Conservation (phyloP, 1,140 invertebrate genomes). For the Venustaconcha ellipsiformis region DNA sequence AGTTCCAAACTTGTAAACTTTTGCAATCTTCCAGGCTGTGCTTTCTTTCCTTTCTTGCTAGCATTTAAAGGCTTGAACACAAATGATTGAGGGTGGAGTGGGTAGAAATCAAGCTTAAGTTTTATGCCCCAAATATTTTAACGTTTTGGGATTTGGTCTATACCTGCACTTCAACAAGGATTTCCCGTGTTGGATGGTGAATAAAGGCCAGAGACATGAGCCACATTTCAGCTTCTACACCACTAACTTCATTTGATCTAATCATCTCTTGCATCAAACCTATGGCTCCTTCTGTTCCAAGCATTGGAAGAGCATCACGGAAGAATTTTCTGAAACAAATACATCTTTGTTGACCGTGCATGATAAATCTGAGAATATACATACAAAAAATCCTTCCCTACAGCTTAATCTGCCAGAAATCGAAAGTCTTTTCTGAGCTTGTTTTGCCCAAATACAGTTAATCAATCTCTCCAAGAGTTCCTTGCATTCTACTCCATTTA, state of each 20-base stretch:
- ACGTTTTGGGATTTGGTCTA: background rate
- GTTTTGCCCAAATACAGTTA: too few relatives aligned
- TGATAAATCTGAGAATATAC: background rate
- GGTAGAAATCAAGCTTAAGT: background rate
- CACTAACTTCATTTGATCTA: constrained; percentile 76
- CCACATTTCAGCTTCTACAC: constrained; percentile 79
- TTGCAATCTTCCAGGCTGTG: background rate
- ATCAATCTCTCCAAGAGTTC: too few relatives aligned
- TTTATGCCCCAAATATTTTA: too few relatives aligned
- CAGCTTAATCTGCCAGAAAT: too few relatives aligned
- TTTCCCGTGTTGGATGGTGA: constrained; percentile 79
- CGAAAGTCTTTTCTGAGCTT: too few relatives aligned
- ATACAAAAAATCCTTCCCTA: background rate
- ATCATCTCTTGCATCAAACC: constrained; percentile 86
- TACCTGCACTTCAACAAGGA: constrained; percentile 74
- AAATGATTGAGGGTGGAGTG: background rate
- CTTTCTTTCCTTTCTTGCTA: background rate
- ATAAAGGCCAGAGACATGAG: constrained; percentile 85
- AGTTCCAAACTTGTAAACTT: background rate
- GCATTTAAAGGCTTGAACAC: background rate
- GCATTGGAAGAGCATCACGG: constrained; percentile 83
- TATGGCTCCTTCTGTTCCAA: constrained; percentile 83
- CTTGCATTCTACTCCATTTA: too few relatives aligned
- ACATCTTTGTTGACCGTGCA: background rate
- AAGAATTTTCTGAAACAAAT: constrained; percentile 67